Base-by-base conservation (phyloP, 1,140 invertebrate genomes). In the Meloidogyne exigua region DNA sequence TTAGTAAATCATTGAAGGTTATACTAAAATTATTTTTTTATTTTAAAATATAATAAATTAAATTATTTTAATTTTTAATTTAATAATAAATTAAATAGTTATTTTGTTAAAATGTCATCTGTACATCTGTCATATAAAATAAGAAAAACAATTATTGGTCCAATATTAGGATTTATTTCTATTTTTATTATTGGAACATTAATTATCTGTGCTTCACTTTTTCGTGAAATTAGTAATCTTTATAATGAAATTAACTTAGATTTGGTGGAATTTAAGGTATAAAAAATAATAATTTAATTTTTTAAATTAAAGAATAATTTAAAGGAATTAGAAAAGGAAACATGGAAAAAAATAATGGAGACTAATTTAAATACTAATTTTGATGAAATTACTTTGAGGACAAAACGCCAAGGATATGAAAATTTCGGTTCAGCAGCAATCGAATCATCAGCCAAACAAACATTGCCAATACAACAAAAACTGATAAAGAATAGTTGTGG, bases 271-370 rank as follows among this genome's bases (percentile, higher is more conserved):
- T 81, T 81, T 76, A 81, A 57, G 3, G 49, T 57, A 57, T n/a
- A 7, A n/a, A 49, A 49, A 11, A 21, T 32, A 49, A n/a, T 57
- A 57, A 7, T 5, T 7, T 57, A n/a, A n/a, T 57, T 9, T 1
- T 57, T 57, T 57, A 57, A 57, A 7, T n/a, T n/a, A n/a, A n/a
- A n/a, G n/a, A n/a, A 32, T 7, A 32, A 32, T 57, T n/a, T 15
- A 57, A 57, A 82, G 66, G 65, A 63, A 15, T 71, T 82, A 25
- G 81, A 83, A n/a, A 82, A 82, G 57, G 72, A 84, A 49, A 83
- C 81, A 15, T 82, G 81, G 81, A 74, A 67, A 18, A 81, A 57
- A 12, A 84, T 82, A 83, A 84, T 82, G 78, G 79, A 72, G 1
- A 75, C 12, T 28, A 62, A 36, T 26, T 21, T 13, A 13, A 32